Evolutionary conservation across 2,113 vertebrate genomes (phyloP), one percentile per base, ranked within the genome.

Genomic region (Mandrillus leucophaeus): DNA sequence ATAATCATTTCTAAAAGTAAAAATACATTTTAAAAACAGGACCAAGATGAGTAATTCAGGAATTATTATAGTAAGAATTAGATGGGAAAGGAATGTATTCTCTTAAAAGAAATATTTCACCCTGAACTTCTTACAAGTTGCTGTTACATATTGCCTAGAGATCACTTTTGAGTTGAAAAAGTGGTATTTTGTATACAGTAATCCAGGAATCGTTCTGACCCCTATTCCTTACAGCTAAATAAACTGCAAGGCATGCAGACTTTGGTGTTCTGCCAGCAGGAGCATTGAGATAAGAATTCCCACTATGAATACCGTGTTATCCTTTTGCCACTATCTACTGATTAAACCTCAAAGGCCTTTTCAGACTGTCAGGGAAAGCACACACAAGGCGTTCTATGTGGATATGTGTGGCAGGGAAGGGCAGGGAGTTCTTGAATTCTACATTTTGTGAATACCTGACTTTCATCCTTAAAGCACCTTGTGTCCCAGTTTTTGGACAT

Each of bases 281-380:
- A 96, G 80, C 96, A 50, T 1, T 38, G 92, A 97, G 98, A 97
- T 98, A 97, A 98, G 98, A 95, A 97, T 96, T 97, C 95, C 88
- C 92, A 93, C 96, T 96, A 48, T 94, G 96, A 95, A 76, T 83
- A 82, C 32, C 8, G 75, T 97, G 95, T 90, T 95, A 95, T 89
- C 92, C 96, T 92, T 97, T 97, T 78, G 95, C 96, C 70, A 70
- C 88, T 97, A 88, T 98, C 87, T 96, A 17, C 86, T 94, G 97
- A 98, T 97, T 96, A 97, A 97, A 95, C 96, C 94, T 97, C 97
- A 96, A 94, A 96, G 95, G 90, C 78, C 81, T 84, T 97, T 98
- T 98, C 97, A 97, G 76, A 88, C 95, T 95, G 92, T 96, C 88
- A 94, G 92, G 45, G 66, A 82, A 90, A 88, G 93, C 81, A 72